Percentiles rank a stretch among this genome's conserved stretches.
phyloP scores from a whole-genome alignment of 2,888 invertebrate genomes.

The Sylvicola cinctus region DNA sequence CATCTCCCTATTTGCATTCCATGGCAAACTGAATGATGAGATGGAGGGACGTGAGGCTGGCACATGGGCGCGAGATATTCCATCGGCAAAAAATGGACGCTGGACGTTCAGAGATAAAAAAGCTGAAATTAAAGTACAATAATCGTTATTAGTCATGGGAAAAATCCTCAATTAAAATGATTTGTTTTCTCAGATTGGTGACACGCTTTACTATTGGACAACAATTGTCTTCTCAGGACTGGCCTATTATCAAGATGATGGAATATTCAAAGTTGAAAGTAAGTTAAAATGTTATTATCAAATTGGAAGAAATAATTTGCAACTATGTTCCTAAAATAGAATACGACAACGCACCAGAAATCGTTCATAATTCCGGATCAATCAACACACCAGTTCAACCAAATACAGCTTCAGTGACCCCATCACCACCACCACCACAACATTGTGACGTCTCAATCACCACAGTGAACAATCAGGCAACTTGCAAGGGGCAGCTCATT shows the following conservation, averaged over 20 bases:
- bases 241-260: constrained; percentile 44
- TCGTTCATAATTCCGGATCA: too few relatives aligned
- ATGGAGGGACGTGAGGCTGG: constrained; percentile 50
- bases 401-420: too few relatives aligned
- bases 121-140: constrained; percentile 29
- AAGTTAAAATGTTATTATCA: too few relatives aligned
- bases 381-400: too few relatives aligned
- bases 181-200: constrained; percentile 28
- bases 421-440: too few relatives aligned
- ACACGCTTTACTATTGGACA: constrained; percentile 54
- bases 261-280: constrained; percentile 16
- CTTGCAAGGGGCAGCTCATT: neutral
- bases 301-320: too few relatives aligned
- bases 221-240: constrained; percentile 47
- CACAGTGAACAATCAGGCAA: neutral
- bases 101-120: constrained; percentile 44
- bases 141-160: too few relatives aligned
- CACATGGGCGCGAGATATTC: constrained; percentile 39
- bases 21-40: constrained; percentile 51
- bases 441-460: neutral
- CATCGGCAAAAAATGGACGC: constrained; percentile 34
- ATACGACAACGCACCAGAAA: too few relatives aligned
- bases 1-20: constrained; percentile 49
- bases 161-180: neutral
- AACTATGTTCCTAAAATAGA: too few relatives aligned